Evolutionary conservation across 2,888 invertebrate species (phyloP).

Genomic region (Napeogenes sylphis): DNA sequence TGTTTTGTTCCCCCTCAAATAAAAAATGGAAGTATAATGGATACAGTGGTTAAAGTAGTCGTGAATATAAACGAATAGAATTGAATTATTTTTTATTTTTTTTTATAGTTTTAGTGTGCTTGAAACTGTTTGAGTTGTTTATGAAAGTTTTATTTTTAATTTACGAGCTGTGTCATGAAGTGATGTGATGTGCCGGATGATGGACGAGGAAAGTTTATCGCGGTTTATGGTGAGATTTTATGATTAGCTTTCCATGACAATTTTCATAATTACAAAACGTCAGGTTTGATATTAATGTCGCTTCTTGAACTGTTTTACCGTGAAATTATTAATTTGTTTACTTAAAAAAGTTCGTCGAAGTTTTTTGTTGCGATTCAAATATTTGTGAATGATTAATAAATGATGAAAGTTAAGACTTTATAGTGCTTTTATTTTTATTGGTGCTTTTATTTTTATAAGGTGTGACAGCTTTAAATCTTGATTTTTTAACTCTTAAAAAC

Average conservation of each 20-base stretch:
- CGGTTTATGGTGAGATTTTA: slow-evolving; percentile 55
- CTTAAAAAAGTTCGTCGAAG: slow-evolving; percentile 2
- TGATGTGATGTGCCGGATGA: slow-evolving; percentile 59
- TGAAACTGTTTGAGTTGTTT: slow-evolving; percentile 33
- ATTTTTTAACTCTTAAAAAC: no score
- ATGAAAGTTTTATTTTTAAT: slow-evolving; percentile 35
- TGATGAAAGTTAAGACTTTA: no score
- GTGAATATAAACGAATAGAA: slow-evolving; percentile 39
- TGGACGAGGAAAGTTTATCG: slow-evolving; percentile 56
- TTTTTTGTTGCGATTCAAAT: slow-evolving; percentile 2
- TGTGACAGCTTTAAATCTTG: no score
- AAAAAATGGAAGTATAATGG: slow-evolving; percentile 47
- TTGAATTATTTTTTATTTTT: slow-evolving; percentile 26
- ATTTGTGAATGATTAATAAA: neutral
- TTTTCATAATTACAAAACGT: slow-evolving; percentile 7
- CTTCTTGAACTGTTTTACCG: neutral
- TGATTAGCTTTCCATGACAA: slow-evolving; percentile 23
- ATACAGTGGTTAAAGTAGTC: slow-evolving; percentile 48
- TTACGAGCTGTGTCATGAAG: slow-evolving; percentile 39
- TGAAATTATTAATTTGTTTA: slow-evolving; percentile 1
- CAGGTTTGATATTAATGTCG: slow-evolving; percentile 3
- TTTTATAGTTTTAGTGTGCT: slow-evolving; percentile 30
- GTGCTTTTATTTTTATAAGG: no score
- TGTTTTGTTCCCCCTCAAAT: slow-evolving; percentile 45
- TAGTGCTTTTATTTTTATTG: no score